Base-by-base conservation (phyloP, 2,888 invertebrate genomes). In the Napeogenes inachia region DNA sequence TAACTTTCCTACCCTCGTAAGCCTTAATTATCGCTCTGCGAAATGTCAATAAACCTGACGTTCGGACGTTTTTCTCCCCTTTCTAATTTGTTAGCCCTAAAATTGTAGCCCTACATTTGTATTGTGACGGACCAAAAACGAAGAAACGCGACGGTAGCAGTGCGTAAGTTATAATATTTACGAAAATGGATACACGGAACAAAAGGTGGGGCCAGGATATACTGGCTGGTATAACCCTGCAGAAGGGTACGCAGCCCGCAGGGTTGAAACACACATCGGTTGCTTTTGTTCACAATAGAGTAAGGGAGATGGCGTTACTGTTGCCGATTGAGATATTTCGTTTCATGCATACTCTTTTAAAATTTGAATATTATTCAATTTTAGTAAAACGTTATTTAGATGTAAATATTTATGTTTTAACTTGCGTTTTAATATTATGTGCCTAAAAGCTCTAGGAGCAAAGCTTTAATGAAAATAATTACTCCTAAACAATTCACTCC, bases 41-140 rank as follows among this genome's bases (percentile, higher is more conserved):
- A 85, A 88, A 87, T 86, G 87, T 88, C 88, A 88, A 87, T 89
- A 88, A 87, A 86, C 82, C 81, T 84, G 82, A 84, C 82, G 80
- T 81, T 84, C 73, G 75, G 78, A 78, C 80, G 81, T 80, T 86
- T 86, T 85, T 85, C 80, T 81, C 81, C 88, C 87, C 81, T 84
- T 80, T 79, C 82, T 85, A 86, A 87, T 89, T 89, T 87, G 86
- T 86, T 81, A 80, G 82, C 86, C 87, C 88, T 83, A 86, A 89
- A 86, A 84, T 84, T 84, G 83, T 76, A 79, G 79, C 80, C 80
- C 82, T 81, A 79, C 72, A 75, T 72, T 73, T 71, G 66, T 67
- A 64, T 62, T 61, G 67, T 65, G 60, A 64, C 61, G 62, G 71
- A 70, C 84, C 76, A 79, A 67, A 13, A 70, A 65, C 66, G 46